These are phyloP conservation scores for Apoda limacodes DNA, from an alignment of 2,888 invertebrate genomes.

Conservation along the genomic window DNA sequence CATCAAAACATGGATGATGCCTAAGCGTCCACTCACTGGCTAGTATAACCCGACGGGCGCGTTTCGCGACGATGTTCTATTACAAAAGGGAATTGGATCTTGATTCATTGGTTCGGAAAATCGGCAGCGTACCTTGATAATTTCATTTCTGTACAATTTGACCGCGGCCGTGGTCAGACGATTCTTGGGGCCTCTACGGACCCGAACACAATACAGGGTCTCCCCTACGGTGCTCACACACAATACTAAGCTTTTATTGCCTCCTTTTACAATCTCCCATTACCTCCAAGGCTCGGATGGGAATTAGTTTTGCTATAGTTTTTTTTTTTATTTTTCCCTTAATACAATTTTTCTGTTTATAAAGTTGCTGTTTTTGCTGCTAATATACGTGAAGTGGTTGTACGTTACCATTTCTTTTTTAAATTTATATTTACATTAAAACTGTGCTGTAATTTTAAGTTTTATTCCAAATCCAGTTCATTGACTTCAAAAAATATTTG, in stretches of 20 bases:
- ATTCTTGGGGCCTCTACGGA: slow-evolving; percentile 60
- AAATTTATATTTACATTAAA: too few species aligned
- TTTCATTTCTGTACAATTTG: slow-evolving; percentile 72
- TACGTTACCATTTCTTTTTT: too few species aligned
- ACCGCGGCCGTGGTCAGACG: slow-evolving; percentile 67
- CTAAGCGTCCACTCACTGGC: slow-evolving; percentile 58
- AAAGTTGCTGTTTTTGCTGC: too few species aligned
- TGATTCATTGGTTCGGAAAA: slow-evolving; percentile 71
- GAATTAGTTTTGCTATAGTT: slow-evolving; percentile 66
- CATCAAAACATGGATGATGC: slow-evolving; percentile 35
- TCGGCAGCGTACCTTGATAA: slow-evolving; percentile 71
- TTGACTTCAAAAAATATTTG: too few species aligned
- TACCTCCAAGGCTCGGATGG: slow-evolving; percentile 61
- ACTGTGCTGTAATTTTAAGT: too few species aligned
- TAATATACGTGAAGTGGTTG: too few species aligned
- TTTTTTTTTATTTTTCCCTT: slow-evolving; percentile 39
- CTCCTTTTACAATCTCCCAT: slow-evolving; percentile 69
- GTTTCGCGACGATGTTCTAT: slow-evolving; percentile 68
- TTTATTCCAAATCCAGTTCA: too few species aligned
- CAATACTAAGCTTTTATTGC: slow-evolving; percentile 70
- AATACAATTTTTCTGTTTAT: slow-evolving; percentile 52
- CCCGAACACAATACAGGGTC: slow-evolving; percentile 59
- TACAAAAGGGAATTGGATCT: slow-evolving; percentile 71
- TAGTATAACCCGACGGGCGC: slow-evolving; percentile 60
- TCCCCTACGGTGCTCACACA: slow-evolving; percentile 63